phyloP scores from a whole-genome alignment of 1,140 invertebrate genomes.

The Brachionus manjavacas region DNA sequence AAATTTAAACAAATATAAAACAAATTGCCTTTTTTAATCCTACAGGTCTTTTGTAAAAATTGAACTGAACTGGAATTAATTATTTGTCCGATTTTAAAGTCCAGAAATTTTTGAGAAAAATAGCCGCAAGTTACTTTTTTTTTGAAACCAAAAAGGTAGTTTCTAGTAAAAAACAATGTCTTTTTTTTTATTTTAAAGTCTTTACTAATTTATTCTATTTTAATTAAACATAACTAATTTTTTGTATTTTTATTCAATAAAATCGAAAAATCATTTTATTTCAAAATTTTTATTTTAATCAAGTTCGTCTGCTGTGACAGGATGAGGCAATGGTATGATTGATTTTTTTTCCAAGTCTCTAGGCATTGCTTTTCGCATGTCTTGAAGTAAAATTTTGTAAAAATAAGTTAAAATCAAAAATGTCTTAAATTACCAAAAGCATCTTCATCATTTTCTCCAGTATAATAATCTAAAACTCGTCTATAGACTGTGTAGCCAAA shows the following conservation, averaged over 20 bases:
- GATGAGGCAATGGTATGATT: slow-evolving; percentile 83
- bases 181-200: too few species aligned
- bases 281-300: slow-evolving; percentile 58
- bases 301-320: slow-evolving; percentile 88
- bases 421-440: slow-evolving; percentile 74
- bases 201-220: too few species aligned
- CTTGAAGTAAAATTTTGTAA: slow-evolving; percentile 60
- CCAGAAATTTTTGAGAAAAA: too few species aligned
- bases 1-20: neutral
- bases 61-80: too few species aligned
- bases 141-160: too few species aligned
- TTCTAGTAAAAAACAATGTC: too few species aligned
- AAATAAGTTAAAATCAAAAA: neutral
- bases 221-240: too few species aligned
- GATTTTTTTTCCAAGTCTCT: slow-evolving; percentile 86
- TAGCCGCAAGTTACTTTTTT: too few species aligned
- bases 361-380: slow-evolving; percentile 95
- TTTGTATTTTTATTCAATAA: neutral
- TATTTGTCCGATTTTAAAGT: too few species aligned
- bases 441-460: slow-evolving; percentile 92
- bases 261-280: neutral
- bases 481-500: slow-evolving; percentile 94
- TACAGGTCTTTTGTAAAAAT: too few species aligned
- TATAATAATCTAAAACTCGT: slow-evolving; percentile 93
- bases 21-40: neutral